Evolutionary conservation across 2,113 vertebrate species (phyloP), one percentile per base, ranked within the genome.

Genomic region (Syngnathoides biaculeatus): DNA sequence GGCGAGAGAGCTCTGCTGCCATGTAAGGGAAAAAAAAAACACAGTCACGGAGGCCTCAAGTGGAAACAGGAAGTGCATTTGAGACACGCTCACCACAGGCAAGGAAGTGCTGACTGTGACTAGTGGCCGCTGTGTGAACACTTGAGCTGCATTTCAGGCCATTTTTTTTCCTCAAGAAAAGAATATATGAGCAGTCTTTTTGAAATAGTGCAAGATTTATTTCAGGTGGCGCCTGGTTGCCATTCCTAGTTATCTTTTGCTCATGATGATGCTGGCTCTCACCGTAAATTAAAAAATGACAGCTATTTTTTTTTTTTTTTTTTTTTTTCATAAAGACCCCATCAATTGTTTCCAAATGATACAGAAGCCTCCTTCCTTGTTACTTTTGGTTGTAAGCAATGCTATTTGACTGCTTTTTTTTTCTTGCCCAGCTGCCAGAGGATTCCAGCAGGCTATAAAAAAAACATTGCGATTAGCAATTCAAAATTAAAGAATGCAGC

Each of bases 11-110:
- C 60, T 76, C 71, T 75, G 64, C 79, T 74, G 73, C 90, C 89
- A 84, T 91, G 80, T 92, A 90, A 84, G 89, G 89, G n/a, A n/a
- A n/a, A 86, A 89, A 81, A 87, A 88, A 87, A 85, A 87, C 84
- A 67, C 64, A 77, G 78, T 79, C 60, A 59, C 77, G 2, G 69
- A 65, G 75, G 79, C 79, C 64, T 75, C 71, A 68, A 55, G 30
- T 43, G 56, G 81, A 86, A 87, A 85, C 86, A 90, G 89, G 89
- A 91, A 91, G 86, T 84, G 79, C 82, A 71, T 60, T 24, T 65
- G 83, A 73, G 68, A 85, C 86, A 84, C 63, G n/a, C 60, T 87
- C 87, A 86, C 74, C 58, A 64, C 75, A 15, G 75, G 53, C 48
- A 7, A 89, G 89, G 87, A 89, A 87, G 80, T 86, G 78, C 85